Evolutionary conservation across 2,888 invertebrate species (phyloP).

Genomic region (Eupithecia subumbrata): DNA sequence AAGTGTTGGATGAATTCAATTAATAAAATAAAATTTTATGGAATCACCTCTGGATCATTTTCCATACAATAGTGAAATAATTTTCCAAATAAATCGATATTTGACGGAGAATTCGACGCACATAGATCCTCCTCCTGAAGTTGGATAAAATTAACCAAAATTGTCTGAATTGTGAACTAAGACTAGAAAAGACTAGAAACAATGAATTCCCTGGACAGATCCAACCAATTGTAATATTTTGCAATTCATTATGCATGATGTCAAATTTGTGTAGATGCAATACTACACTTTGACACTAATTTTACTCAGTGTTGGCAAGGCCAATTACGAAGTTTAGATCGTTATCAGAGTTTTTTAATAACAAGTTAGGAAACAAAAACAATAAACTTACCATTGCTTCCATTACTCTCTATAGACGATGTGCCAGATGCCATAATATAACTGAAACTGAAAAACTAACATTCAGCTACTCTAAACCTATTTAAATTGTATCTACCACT

Average conservation of each 20-base stretch:
- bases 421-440: slow-evolving; percentile 90
- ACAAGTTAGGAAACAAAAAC: neutral
- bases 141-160: too few species aligned
- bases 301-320: neutral
- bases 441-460: slow-evolving; percentile 59
- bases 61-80: too few species aligned
- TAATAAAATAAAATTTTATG: too few species aligned
- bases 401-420: slow-evolving; percentile 90
- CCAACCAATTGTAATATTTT: neutral
- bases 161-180: too few species aligned
- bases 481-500: neutral
- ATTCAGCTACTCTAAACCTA: slow-evolving; percentile 21
- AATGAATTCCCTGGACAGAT: neutral
- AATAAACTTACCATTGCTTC: slow-evolving; percentile 86
- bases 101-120: too few species aligned
- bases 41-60: too few species aligned
- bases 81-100: too few species aligned
- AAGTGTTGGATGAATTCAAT: too few species aligned
- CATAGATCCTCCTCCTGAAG: too few species aligned
- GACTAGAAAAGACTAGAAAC: too few species aligned
- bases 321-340: neutral
- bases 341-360: neutral
- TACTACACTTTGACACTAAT: neutral
- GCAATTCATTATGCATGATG: neutral
- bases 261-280: neutral